Base-by-base conservation (phyloP, 2,113 vertebrate genomes). In the Carollia perspicillata region DNA sequence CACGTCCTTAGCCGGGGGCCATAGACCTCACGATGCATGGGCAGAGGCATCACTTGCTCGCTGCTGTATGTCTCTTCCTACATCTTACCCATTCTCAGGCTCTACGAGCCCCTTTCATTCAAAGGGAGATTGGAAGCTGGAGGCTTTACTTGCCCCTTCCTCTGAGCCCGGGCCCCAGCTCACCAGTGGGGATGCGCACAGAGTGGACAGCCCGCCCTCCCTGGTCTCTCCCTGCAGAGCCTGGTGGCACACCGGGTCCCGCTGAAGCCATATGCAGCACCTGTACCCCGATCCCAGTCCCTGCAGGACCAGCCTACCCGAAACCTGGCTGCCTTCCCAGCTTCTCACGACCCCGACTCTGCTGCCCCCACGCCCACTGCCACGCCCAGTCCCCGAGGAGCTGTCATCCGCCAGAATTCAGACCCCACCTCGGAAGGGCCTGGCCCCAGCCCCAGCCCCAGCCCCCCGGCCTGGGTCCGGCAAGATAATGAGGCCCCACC, bases 211-310 rank as follows among this genome's bases (percentile, higher is more conserved):
- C 94, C 80, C 89, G 89, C 89, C 94, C 68, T 94, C 92, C 95
- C 95, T 94, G 92, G 75, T 97, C 95, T 97, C 95, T 97, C 84
- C 94, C 95, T 92, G 53, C 98, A 99, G 99, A 99, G 99, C 98
- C 99, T 99, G 97, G 99, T 99, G 98, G 99, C 99, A 95, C 99
- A 99, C 98, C 98, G 99, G 97, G 99, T 99, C 97, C 99, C 99
- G 26, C 98, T 99, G 97, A 99, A 99, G 98, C 99, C 99, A 84
- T 99, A 99, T 55, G 99, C 99, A 83, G 99, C 99, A 49, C 99
- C 99, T 89, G 99, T 99, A 85, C 99, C 99, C 93, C 99, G 99
- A 97, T 99, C 99, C 96, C 99, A 99, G 98, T 99, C 99, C 97
- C 99, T 99, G 89, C 99, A 99, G 97, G 99, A 99, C 98, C 99